Percentiles rank a stretch among this genome's conserved stretches.
Conservation (phyloP, 1,140 invertebrate species). For the Orchestia grillus region DNA sequence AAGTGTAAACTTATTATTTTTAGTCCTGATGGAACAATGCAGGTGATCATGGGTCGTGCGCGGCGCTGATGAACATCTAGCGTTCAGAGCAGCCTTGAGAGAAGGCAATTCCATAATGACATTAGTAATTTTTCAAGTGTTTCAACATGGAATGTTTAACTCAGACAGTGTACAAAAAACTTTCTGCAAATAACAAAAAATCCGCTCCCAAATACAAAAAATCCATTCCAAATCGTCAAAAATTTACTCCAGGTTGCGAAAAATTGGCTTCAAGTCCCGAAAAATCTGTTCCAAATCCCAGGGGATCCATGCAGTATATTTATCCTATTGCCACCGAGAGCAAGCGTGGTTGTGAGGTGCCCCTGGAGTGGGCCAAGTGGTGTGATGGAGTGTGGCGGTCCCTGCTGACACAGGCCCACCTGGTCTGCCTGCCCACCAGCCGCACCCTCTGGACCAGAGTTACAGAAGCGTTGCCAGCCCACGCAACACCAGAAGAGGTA, state of each 20-base stretch:
- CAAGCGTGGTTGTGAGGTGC: neutral
- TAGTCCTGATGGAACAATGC: neutral
- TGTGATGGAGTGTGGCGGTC: neutral
- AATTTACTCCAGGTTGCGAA: no score
- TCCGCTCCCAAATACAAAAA: neutral
- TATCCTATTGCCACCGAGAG: neutral
- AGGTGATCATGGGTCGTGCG: neutral
- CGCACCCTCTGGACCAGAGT: constrained; percentile 58
- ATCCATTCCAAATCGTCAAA: neutral
- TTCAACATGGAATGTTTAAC: neutral
- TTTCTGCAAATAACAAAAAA: neutral
- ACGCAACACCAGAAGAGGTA: neutral
- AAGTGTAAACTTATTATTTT: neutral
- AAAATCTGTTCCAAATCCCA: neutral
- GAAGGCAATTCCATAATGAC: neutral
- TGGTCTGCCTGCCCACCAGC: constrained; percentile 59
- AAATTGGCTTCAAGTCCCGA: neutral
- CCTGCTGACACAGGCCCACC: constrained; percentile 58
- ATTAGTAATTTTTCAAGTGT: neutral
- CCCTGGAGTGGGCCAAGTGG: neutral
- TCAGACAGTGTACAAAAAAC: neutral
- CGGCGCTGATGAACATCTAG: neutral
- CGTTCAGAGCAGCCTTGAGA: neutral
- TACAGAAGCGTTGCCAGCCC: neutral
- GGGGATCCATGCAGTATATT: neutral